These are phyloP conservation scores for Drosophila elegans DNA, from an alignment of 1,140 invertebrate genomes.

Conservation along the genomic window DNA sequence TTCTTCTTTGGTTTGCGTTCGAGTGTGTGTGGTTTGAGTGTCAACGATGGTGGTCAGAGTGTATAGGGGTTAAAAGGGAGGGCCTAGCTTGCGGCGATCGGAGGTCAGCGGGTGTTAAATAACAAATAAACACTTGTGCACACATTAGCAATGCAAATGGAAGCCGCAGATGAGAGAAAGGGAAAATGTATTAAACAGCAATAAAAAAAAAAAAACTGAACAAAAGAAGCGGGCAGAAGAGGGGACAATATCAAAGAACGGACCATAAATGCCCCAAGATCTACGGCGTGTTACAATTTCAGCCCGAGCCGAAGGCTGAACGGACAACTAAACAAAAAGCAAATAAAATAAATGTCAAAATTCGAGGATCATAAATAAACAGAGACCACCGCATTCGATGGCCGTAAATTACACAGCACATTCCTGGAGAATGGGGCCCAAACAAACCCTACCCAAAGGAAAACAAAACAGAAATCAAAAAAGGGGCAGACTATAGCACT, in stretches of 20 bases:
- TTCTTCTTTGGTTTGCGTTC: neutral
- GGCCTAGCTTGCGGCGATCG: conserved; percentile 7
- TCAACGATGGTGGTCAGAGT: conserved; percentile 67
- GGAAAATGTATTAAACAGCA: conserved; percentile 59
- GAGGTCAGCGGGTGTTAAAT: conserved; percentile 74
- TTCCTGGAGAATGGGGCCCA: conserved; percentile 28
- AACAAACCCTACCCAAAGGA: neutral
- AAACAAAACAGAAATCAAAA: neutral
- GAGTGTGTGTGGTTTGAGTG: conserved; percentile 20
- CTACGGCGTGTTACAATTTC: conserved; percentile 40
- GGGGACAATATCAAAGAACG: conserved; percentile 31
- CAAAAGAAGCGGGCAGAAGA: conserved; percentile 23
- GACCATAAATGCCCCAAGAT: conserved; percentile 9
- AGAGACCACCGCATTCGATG: conserved; percentile 38
- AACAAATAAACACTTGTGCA: conserved; percentile 83
- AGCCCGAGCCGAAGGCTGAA: neutral
- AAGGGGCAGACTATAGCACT: conserved; percentile 5
- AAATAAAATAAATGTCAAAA: conserved; percentile 69
- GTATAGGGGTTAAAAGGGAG: conserved; percentile 18
- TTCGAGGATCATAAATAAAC: conserved; percentile 69
- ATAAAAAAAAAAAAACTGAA: conserved; percentile 36
- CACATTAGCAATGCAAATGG: conserved; percentile 64
- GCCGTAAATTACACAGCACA: conserved; percentile 73
- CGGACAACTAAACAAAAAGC: conserved; percentile 9
- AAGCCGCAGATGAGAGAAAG: conserved; percentile 10